Evolutionary conservation across 2,888 invertebrate species (phyloP).

Genomic region (Rapana venosa): DNA sequence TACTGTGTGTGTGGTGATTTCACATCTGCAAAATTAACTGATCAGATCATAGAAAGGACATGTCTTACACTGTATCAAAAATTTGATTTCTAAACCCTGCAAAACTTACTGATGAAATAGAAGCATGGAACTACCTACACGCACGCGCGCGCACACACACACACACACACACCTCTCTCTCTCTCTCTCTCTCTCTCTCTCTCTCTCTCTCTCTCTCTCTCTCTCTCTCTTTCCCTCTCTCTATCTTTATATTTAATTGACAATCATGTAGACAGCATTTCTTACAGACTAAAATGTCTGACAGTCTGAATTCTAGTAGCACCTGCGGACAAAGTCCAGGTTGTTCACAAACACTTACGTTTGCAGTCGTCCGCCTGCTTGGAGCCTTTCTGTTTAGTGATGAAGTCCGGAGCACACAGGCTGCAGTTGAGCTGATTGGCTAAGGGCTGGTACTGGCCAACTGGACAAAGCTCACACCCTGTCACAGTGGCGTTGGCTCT

Average conservation of each 20-base stretch:
- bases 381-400: constrained; percentile 50
- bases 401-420: constrained; percentile 54
- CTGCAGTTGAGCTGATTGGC: constrained; percentile 89
- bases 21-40: no score
- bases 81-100: no score
- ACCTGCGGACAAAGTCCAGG: not conserved
- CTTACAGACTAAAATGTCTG: no score
- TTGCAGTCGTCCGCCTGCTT: not conserved
- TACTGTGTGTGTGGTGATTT: no score
- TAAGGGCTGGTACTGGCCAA: constrained; percentile 75
- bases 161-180: no score
- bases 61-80: no score
- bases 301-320: no score
- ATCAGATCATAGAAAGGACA: no score
- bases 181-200: not conserved
- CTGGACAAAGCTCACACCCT: constrained; percentile 81
- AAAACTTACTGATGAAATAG: no score
- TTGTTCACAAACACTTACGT: not conserved
- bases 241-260: not conserved
- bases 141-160: no score
- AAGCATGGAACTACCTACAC: no score
- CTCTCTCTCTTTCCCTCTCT: not conserved
- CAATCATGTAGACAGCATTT: not conserved
- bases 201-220: no score
- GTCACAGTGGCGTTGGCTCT: constrained; percentile 33